phyloP scores from a whole-genome alignment of 1,140 invertebrate species.

The Tetramorium alpestre region DNA sequence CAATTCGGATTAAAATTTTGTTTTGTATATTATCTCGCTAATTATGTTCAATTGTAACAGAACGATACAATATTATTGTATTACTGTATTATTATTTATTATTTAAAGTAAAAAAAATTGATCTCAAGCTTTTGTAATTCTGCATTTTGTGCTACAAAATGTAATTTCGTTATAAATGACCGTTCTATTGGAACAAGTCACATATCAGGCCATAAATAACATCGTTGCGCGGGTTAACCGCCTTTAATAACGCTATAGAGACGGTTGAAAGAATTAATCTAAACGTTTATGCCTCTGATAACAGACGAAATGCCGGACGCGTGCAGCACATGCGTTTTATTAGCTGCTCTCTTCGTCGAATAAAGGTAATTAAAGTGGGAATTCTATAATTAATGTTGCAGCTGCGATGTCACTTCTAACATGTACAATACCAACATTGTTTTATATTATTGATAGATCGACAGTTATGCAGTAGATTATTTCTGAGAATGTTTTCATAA shows the following conservation, averaged over 20 bases:
- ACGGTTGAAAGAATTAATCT: constrained; percentile 57
- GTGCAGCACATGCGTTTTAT: constrained; percentile 22
- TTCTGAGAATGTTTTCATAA: neutral
- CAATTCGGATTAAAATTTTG: neutral
- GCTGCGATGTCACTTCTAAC: neutral
- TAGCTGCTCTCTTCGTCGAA: constrained; percentile 16
- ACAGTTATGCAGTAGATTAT: neutral
- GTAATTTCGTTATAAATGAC: neutral
- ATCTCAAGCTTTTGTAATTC: neutral
- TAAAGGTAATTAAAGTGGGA: constrained; percentile 39
- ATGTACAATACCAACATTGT: neutral
- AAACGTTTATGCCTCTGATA: constrained; percentile 46
- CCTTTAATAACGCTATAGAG: constrained; percentile 52
- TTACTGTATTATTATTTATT: neutral
- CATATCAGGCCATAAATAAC: constrained; percentile 4
- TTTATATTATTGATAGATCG: neutral
- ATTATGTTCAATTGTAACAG: neutral
- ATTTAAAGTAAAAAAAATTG: neutral
- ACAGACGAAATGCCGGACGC: constrained; percentile 9
- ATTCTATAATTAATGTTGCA: constrained; percentile 24
- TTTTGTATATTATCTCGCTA: neutral
- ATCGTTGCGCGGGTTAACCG: constrained; percentile 31
- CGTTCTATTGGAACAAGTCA: neutral
- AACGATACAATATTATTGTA: neutral
- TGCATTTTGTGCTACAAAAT: neutral